These are phyloP conservation scores for Isaurus tuberculatus DNA, from an alignment of 92 coral and sea anemone species.

Conservation along the genomic window DNA sequence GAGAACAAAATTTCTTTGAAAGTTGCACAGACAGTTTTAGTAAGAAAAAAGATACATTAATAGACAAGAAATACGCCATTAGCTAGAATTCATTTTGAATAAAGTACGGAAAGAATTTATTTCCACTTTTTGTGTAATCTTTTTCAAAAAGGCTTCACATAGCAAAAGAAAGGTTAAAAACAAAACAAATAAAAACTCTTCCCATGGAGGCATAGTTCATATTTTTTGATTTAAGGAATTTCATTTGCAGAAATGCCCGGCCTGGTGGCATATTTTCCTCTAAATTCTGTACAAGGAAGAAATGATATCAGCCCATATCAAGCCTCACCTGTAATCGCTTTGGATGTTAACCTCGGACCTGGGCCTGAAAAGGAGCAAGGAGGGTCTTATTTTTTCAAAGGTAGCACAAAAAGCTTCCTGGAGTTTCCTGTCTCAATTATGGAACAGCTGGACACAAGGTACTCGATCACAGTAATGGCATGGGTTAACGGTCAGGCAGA, in stretches of 20 bases:
- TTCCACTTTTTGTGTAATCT: too few species aligned
- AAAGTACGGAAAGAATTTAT: too few species aligned
- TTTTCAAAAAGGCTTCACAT: too few species aligned
- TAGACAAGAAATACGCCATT: too few species aligned
- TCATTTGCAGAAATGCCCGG: slow-evolving; percentile 31
- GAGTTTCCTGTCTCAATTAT: background rate
- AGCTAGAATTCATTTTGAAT: too few species aligned
- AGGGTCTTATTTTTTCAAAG: background rate
- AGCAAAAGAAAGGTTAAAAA: too few species aligned
- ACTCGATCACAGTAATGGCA: slow-evolving; percentile 9
- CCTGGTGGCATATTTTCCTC: slow-evolving; percentile 18
- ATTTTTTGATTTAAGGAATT: background rate
- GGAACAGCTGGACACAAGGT: slow-evolving; percentile 27
- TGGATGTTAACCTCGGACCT: background rate
- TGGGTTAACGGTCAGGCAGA: slow-evolving; percentile 3
- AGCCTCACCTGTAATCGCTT: background rate
- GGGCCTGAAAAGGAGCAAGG: slow-evolving; percentile 9
- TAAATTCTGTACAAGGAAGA: slow-evolving; percentile 4
- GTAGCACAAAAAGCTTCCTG: background rate
- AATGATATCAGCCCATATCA: slow-evolving; percentile 29
- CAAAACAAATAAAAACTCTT: too few species aligned
- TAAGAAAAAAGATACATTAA: too few species aligned
- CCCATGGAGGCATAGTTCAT: too few species aligned
- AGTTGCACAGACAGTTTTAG: too few species aligned
- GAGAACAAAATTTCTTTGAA: too few species aligned